Evolutionary conservation across 1,140 invertebrate genomes (phyloP).

Genomic region (Caenorhabditis briggsae): DNA sequence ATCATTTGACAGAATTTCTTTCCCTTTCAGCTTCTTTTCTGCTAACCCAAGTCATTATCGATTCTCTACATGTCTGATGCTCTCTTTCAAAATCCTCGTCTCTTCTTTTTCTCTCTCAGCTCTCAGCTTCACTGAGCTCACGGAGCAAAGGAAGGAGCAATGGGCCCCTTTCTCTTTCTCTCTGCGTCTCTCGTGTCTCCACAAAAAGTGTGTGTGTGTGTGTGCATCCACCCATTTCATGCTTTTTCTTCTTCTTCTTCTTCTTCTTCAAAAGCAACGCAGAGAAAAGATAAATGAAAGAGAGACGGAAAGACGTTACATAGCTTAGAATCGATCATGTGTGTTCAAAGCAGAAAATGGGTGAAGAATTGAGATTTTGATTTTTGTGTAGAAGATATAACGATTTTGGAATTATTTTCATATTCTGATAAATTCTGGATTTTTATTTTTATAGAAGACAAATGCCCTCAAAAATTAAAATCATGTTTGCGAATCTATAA

Average conservation of each 20-base stretch:
- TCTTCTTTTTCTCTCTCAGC: background rate
- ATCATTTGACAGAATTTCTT: background rate
- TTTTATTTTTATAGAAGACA: too few species aligned
- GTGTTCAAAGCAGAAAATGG: slow-evolving; percentile 6
- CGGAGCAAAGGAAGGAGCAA: background rate
- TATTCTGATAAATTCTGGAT: too few species aligned
- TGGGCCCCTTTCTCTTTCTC: slow-evolving; percentile 25
- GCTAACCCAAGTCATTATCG: background rate
- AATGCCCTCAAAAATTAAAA: too few species aligned
- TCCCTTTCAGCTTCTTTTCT: slow-evolving; percentile 9
- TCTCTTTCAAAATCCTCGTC: background rate
- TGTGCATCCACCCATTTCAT: slow-evolving; percentile 47
- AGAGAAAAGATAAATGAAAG: background rate
- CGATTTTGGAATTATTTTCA: background rate
- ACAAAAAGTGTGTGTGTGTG: slow-evolving; percentile 4
- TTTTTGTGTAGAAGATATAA: background rate
- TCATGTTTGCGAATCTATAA: too few species aligned
- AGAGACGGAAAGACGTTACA: slow-evolving; percentile 26
- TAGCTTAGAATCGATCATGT: slow-evolving; percentile 46
- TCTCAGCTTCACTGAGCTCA: slow-evolving; percentile 51
- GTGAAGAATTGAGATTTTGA: background rate
- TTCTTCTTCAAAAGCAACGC: slow-evolving; percentile 16
- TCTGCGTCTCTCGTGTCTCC: background rate
- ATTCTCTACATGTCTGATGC: slow-evolving; percentile 11
- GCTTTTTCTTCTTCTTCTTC: slow-evolving; percentile 16